phyloP scores from a whole-genome alignment of 2,888 invertebrate species.

The Melipona bicolor region DNA sequence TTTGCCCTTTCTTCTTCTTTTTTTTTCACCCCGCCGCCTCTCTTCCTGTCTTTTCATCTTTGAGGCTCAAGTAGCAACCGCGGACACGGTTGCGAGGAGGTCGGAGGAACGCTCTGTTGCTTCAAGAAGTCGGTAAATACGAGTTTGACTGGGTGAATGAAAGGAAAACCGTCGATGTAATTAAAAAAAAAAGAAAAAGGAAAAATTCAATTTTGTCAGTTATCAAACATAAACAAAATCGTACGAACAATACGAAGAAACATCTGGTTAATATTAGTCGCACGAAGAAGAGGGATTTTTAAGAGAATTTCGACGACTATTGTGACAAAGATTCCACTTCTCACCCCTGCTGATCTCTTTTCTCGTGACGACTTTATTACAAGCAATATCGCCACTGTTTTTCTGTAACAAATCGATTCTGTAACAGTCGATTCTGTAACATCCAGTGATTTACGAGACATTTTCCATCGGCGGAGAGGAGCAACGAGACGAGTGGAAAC shows the following conservation, averaged over 20 bases:
- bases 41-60: background rate
- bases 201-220: background rate
- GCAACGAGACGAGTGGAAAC: constrained; percentile 33
- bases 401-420: constrained; percentile 58
- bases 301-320: constrained; percentile 3
- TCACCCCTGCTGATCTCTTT: constrained; percentile 23
- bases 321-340: background rate
- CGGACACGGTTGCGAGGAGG: background rate
- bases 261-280: background rate
- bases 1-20: background rate
- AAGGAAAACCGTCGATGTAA: too few relatives aligned
- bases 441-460: constrained; percentile 53
- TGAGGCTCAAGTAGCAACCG: constrained; percentile 1
- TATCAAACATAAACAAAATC: background rate
- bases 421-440: constrained; percentile 9
- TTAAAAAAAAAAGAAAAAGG: too few relatives aligned
- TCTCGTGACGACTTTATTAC: constrained; percentile 36
- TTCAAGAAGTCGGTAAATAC: background rate
- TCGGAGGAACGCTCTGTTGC: constrained; percentile 10
- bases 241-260: background rate
- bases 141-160: background rate
- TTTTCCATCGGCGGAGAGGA: constrained; percentile 11
- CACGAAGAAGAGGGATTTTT: background rate
- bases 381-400: constrained; percentile 52
- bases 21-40: background rate